A percentile compares a stretch with the other conserved stretches of the same genome.
Conservation (phyloP, 2,888 invertebrate genomes). For the Drosophila paranaensis region DNA sequence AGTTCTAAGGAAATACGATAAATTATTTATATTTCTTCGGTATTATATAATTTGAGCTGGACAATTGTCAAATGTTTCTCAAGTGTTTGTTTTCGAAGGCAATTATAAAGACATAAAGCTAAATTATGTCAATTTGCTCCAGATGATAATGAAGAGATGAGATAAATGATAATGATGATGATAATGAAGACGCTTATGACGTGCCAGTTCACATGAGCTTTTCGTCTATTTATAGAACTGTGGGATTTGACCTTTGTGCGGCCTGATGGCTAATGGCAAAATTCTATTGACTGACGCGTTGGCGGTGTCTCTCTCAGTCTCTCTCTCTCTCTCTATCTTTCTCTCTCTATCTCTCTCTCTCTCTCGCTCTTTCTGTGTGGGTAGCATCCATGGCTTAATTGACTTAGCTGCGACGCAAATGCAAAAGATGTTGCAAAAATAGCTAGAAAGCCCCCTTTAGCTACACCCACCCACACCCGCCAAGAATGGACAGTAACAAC, state of each 20-base stretch:
- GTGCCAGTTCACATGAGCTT: conserved; percentile 49
- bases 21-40: background rate
- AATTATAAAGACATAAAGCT: conserved; percentile 67
- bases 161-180: conserved; percentile 33
- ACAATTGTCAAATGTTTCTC: conserved; percentile 55
- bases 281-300: conserved; percentile 21
- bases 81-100: conserved; percentile 20
- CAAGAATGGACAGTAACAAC: conserved; percentile 24
- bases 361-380: conserved; percentile 18
- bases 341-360: background rate
- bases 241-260: conserved; percentile 56
- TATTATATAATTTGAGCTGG: conserved; percentile 26
- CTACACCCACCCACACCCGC: background rate
- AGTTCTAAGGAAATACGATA: conserved; percentile 2
- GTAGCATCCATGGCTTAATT: conserved; percentile 43
- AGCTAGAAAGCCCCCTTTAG: conserved; percentile 5
- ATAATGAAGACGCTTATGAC: conserved; percentile 40
- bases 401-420: conserved; percentile 51
- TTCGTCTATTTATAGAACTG: conserved; percentile 52
- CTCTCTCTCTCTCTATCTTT: too few species aligned
- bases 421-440: conserved; percentile 57
- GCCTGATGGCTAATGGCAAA: conserved; percentile 29
- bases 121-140: conserved; percentile 46
- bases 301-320: background rate
- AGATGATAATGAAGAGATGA: conserved; percentile 35